Conservation (phyloP, 2,113 vertebrate species). For the Poeciliopsis turrubarensis region DNA sequence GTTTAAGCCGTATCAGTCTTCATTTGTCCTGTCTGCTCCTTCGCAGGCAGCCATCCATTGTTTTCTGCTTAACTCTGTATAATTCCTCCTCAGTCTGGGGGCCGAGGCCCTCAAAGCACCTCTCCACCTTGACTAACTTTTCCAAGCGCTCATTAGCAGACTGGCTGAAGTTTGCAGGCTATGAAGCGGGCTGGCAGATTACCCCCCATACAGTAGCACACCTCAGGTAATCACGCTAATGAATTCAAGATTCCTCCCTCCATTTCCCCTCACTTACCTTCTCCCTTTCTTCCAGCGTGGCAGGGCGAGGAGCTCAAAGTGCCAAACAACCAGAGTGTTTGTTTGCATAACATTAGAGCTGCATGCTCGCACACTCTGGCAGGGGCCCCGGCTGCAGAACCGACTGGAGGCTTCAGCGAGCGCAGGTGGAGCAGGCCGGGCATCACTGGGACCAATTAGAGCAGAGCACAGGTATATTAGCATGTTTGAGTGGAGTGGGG, state of each 20-base stretch:
- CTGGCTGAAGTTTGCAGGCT: constrained; percentile 68
- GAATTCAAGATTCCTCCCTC: constrained; percentile 65
- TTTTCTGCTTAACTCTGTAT: constrained; percentile 54
- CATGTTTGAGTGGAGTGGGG: constrained; percentile 78
- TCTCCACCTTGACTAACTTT: constrained; percentile 76
- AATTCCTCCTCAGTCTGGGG: constrained; percentile 49
- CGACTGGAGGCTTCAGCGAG: constrained; percentile 72
- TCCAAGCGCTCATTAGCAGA: constrained; percentile 70
- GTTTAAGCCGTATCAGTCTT: constrained; percentile 18
- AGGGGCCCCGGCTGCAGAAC: constrained; percentile 70
- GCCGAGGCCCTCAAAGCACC: constrained; percentile 68
- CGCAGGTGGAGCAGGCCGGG: constrained; percentile 75
- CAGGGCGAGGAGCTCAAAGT: constrained; percentile 52
- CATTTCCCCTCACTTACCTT: constrained; percentile 38
- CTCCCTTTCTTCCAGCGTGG: constrained; percentile 63
- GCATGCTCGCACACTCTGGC: constrained; percentile 58
- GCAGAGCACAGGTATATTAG: constrained; percentile 77
- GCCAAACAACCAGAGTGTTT: constrained; percentile 80
- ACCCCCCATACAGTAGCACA: constrained; percentile 69
- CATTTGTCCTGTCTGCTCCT: constrained; percentile 11
- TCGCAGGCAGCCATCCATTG: constrained; percentile 47
- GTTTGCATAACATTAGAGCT: constrained; percentile 78
- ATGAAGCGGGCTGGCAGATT: constrained; percentile 59
- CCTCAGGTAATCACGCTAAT: constrained; percentile 79
- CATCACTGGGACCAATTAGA: constrained; percentile 83